A percentile compares a stretch with the other conserved stretches of the same genome.
Conservation (phyloP, 64 coral and sea anemone species). For the Porites australiensis region DNA sequence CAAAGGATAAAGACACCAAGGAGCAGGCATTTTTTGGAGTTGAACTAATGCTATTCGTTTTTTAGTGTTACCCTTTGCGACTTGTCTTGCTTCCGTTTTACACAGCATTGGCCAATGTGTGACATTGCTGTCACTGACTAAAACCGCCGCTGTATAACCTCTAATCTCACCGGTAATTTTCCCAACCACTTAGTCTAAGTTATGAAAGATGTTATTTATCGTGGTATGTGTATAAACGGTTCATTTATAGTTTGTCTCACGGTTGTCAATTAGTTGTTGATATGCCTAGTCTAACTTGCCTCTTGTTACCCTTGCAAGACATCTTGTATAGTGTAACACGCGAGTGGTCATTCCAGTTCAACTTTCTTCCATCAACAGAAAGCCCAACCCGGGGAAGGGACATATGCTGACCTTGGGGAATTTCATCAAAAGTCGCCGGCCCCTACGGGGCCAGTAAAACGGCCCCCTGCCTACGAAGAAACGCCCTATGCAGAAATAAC, state of each 20-base stretch:
- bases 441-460: not conserved
- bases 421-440: not conserved
- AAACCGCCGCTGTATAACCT: too few species aligned
- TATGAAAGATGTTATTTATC: too few species aligned
- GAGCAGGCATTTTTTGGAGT: not conserved
- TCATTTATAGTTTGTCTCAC: too few species aligned
- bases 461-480: constrained; percentile 7
- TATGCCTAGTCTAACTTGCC: not conserved
- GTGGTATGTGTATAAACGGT: too few species aligned
- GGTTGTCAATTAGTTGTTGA: too few species aligned
- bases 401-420: constrained; percentile 40
- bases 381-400: constrained; percentile 40
- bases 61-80: not conserved
- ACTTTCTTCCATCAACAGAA: constrained; percentile 53
- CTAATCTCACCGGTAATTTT: too few species aligned
- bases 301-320: too few species aligned
- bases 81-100: too few species aligned
- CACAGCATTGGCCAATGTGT: too few species aligned
- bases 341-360: constrained; percentile 20
- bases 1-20: not conserved
- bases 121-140: too few species aligned
- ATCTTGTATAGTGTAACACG: too few species aligned
- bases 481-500: constrained; percentile 35
- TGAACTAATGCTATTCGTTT: not conserved
- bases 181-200: too few species aligned